A percentile compares a stretch with the other conserved stretches of the same genome.
Evolutionary conservation across 1,140 invertebrate species (phyloP).

Genomic region (Melanaphis sacchari): DNA sequence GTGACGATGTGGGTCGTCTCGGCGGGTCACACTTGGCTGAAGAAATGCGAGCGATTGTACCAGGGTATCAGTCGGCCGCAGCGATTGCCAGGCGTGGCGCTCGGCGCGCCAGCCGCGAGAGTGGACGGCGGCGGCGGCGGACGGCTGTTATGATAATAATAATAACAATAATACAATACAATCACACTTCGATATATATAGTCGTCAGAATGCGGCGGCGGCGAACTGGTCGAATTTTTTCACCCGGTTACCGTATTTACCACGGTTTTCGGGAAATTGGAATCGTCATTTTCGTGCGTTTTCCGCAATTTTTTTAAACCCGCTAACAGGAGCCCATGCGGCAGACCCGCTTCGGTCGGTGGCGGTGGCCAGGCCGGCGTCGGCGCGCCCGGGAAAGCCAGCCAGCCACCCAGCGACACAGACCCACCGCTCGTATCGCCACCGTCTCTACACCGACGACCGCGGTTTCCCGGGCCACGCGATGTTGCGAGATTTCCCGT

Average conservation of each 20-base stretch:
- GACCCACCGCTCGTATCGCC: not conserved
- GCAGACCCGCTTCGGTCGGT: not conserved
- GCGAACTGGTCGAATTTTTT: slow-evolving; percentile 22
- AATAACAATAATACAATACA: slow-evolving; percentile 16
- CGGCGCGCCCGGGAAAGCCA: slow-evolving; percentile 54
- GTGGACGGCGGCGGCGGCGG: not conserved
- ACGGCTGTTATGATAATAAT: not conserved
- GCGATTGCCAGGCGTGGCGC: not conserved
- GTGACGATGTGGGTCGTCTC: not conserved
- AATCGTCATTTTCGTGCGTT: slow-evolving; percentile 57
- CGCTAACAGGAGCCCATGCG: slow-evolving; percentile 49
- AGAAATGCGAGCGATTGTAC: slow-evolving; percentile 58
- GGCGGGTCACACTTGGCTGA: slow-evolving; percentile 56
- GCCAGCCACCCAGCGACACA: slow-evolving; percentile 2
- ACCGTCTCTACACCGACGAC: not conserved
- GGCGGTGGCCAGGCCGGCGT: slow-evolving; percentile 28
- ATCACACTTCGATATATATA: slow-evolving; percentile 20
- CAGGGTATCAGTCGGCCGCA: slow-evolving; percentile 35
- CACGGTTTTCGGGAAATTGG: slow-evolving; percentile 54
- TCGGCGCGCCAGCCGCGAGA: not conserved
- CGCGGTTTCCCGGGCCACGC: not conserved
- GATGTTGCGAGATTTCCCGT: not conserved
- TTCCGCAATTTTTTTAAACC: slow-evolving; percentile 55
- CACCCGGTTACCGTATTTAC: slow-evolving; percentile 25
- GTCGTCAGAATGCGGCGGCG: not conserved